Evolutionary conservation across 2,888 invertebrate species (phyloP), one percentile per base, ranked within the genome.

Genomic region (Sarcophaga caerulescens): DNA sequence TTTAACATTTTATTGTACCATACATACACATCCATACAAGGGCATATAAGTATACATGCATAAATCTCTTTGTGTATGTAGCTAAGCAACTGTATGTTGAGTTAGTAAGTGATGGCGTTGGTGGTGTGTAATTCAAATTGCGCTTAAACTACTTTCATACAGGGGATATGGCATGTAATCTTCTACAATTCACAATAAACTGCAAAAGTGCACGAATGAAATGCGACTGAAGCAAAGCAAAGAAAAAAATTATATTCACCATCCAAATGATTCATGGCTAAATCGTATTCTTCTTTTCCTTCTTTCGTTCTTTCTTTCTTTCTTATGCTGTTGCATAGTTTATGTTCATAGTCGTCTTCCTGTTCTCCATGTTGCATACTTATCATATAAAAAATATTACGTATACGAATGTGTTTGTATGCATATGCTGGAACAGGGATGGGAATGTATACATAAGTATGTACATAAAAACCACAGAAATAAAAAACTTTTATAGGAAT

Each of bases 121-220:
- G 44, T 75, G 60, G 63, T 77, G 25, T 84, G 79, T 79, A 79
- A 68, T 86, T 83, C 69, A 86, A 86, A 81, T 83, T 86, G 69
- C 23, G 68, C 68, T 80, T 81, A 77, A 85, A 85, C 52, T 68
- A 73, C 71, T 76, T 57, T 76, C 65, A 75, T 79, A 52, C 76
- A 60, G 60, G 73, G 60, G 47, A 74, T 74, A 77, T 19, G 52
- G 25, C 62, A 77, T 77, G 80, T 83, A 83, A 86, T 83, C 77
- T 77, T 35, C 47, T 65, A 57, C 68, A 73, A 77, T 66, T 59
- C 74, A 60, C 65, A 86, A 86, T 74, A 77, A 74, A 69, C 69
- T 80, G 59, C 69, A 85, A 47, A 57, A 76, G 45, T 60, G 71
- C 75, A 85, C 66, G 62, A 76, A 73, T 47, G 57, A 77, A 69